Evolutionary conservation across 1,140 invertebrate genomes (phyloP), one percentile per base, ranked within the genome.

Genomic region (Anastrepha ludens): DNA sequence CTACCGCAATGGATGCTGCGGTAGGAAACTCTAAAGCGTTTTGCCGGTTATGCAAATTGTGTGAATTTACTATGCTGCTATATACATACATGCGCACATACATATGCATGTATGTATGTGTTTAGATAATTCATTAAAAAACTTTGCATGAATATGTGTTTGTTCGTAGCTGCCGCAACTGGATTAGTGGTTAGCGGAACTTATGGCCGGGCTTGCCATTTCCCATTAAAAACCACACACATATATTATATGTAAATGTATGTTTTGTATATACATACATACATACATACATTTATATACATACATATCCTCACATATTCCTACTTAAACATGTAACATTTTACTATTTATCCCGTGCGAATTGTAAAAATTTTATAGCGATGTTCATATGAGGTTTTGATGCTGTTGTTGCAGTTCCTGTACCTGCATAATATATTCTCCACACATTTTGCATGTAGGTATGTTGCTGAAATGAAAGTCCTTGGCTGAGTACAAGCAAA

Each of bases 41-140:
- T 81, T 81, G 74, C 74, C 74, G 55, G 47, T 81, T 55, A 81
- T 81, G 47, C 74, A 81, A 81, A 55, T 50, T 41, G 67, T 44
- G 67, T 41, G 41, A 44, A 74, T 47, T 44, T n/a, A 74, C 67
- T 7, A 29, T 29, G 29, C 29, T 29, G 62, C 20, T 20, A 65
- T 20, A 39, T 67, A 39, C 29, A 9, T 1, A 11, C 39, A 17
- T 64, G n/a, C 67, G 44, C 20, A 74, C 44, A 67, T 67, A 7
- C 64, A 29, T 29, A 62, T 62, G 60, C 29, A 62, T 62, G 8
- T 7, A 29, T 7, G 6, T 44, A 44, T 15, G 15, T n/a, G 2
- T 67, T 17, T 15, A 15, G 3, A 29, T 29, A 29, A 29, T 29
- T 29, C 41, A 74, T 74, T 74, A 74, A 17, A 74, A 70, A 70